A percentile compares a stretch with the other conserved stretches of the same genome.
Evolutionary conservation across 2,888 invertebrate species (phyloP).

Genomic region (Leucophora obtusa): DNA sequence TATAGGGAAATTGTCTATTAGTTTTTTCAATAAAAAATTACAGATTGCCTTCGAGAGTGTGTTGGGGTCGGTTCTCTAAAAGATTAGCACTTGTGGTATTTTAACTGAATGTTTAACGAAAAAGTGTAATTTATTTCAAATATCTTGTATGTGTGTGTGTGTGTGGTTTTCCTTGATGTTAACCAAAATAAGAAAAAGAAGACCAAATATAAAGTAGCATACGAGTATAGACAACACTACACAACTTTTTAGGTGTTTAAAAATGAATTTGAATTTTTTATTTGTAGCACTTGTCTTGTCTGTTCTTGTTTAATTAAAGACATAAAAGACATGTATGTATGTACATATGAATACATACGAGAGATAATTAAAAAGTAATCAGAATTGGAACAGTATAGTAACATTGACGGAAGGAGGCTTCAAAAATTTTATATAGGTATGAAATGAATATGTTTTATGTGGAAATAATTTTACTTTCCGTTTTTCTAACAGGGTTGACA

Average conservation of each 20-base stretch:
- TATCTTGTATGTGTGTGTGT: background rate
- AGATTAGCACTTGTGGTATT: constrained; percentile 63
- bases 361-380: background rate
- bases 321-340: background rate
- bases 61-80: constrained; percentile 32
- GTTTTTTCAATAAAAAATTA: constrained; percentile 25
- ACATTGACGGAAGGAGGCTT: too few relatives aligned
- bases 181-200: background rate
- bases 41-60: constrained; percentile 8
- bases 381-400: too few relatives aligned
- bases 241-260: constrained; percentile 27
- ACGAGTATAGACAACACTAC: background rate
- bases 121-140: background rate
- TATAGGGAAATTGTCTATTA: background rate
- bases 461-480: too few relatives aligned
- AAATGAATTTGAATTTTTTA: constrained; percentile 26
- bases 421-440: too few relatives aligned
- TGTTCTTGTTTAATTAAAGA: constrained; percentile 36
- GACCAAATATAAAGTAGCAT: background rate
- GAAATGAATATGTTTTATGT: too few relatives aligned
- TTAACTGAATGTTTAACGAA: constrained; percentile 50
- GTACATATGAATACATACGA: background rate
- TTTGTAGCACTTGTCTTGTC: constrained; percentile 37
- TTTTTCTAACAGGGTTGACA: too few relatives aligned
- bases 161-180: background rate